Base-by-base conservation (phyloP, 2,113 vertebrate genomes). In the Zeus faber region DNA sequence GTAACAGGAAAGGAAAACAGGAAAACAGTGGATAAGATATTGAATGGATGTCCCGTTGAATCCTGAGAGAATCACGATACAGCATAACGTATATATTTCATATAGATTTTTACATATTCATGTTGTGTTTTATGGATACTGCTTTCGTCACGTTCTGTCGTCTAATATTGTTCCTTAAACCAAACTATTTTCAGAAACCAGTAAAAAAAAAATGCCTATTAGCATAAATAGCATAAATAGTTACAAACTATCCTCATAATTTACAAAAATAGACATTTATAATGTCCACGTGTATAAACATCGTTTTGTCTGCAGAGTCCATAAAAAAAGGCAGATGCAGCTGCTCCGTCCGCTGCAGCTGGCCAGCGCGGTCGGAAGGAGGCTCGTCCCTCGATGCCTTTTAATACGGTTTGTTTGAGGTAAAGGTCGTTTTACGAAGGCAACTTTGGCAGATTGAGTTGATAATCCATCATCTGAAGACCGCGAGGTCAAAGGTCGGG, bases 141-240 rank as follows among this genome's bases (percentile, higher is more conserved):
- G n/a, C n/a, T n/a, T n/a, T n/a, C 21, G 59, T 61, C 45, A 54
- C 37, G 10, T 52, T 48, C 43, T 55, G 22, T 27, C 24, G 49
- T 58, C 56, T 70, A 65, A 69, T 49, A 18, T 49, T 72, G 33
- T 62, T 48, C 25, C 73, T 52, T 14, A 54, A 75, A 62, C 68
- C 81, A 78, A n/a, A n/a, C n/a, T 77, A 72, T 25, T 50, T 70
- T 73, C 45, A 49, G 62, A 65, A 49, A 71, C 62, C 26, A 70
- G 67, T 67, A 81, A 66, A 67, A 70, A 5, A 40, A 68, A 73
- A 79, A 80, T 54, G n/a, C n/a, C 72, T 80, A 52, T 76, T 44
- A 71, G 66, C 80, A 87, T 89, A 89, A 90, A 90, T 88, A 89
- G 54, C 72, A 82, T 81, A 84, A 86, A 88, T 85, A 85, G 48